Evolutionary conservation across 92 coral and sea anemone genomes (phyloP), one percentile per base, ranked within the genome.

Genomic region (Parazoanthus atlanticus): DNA sequence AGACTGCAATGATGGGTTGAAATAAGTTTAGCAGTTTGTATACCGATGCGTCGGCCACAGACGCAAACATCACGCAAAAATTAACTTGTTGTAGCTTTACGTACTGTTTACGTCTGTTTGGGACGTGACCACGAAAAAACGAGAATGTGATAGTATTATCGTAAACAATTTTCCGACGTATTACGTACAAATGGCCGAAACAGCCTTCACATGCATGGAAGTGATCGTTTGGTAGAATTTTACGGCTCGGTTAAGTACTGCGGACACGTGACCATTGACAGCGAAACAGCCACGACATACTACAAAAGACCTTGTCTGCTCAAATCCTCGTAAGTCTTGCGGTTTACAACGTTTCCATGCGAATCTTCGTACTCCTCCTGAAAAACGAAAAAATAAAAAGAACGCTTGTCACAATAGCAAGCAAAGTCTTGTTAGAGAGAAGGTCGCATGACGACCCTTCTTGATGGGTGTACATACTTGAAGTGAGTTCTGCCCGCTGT

Each of bases 361-460:
- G 99, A 95, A 76, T 97, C 99, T 90, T 97, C 99, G 75, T 93
- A 97, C 81, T 97, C 99, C 84, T 97, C 99, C 99, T 97, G 88
- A 32, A 86, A 89, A 85, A 21, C 49, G 17, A 25, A 61, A 56
- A 0, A 56, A 19, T 8, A 3, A 61, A 25, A 61, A 61, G 69
- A 61, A 61, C 69, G n/a, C 8, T 61, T 25, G 28, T 25, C 9
- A 19, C 7, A 61, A 5, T 21, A 21, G 16, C 69, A 23, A 25
- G 9, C 0, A 52, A 15, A 3, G 26, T 17, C 26, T 61, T 61
- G 26, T 19, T 19, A 23, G 69, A 21, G 69, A 23, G 1, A 61
- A 25, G 8, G 28, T 61, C 26, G 25, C 16, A 56, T 3, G 23
- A 56, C 6, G 26, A 2, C 0, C 69, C n/a, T 61, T 25, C n/a